Percentiles rank a stretch among this genome's conserved stretches.
These are phyloP conservation scores for Caenorhabditis inopinata DNA, from an alignment of 1,140 invertebrate species.

Conservation along the genomic window DNA sequence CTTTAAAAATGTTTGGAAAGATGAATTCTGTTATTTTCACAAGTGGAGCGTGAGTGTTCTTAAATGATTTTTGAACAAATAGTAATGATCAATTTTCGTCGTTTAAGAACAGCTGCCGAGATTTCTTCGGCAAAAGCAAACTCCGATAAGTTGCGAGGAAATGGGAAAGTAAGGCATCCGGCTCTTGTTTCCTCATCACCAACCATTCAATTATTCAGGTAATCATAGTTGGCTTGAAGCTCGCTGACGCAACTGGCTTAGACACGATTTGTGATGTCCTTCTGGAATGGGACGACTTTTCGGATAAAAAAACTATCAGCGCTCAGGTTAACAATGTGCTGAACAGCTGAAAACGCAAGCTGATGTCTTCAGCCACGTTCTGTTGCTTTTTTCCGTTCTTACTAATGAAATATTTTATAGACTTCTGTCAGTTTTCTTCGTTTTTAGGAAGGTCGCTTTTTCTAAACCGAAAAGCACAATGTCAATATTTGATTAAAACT, in stretches of 20 bases:
- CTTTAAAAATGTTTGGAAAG: not conserved
- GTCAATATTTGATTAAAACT: slow-evolving; percentile 35
- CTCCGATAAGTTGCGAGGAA: not conserved
- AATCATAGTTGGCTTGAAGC: not conserved
- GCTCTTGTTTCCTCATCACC: no score
- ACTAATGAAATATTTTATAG: not conserved
- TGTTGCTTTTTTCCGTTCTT: not conserved
- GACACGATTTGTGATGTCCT: not conserved
- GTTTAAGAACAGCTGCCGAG: not conserved
- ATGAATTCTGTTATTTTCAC: not conserved
- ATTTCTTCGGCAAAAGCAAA: not conserved
- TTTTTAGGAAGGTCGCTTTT: not conserved
- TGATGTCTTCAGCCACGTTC: no score
- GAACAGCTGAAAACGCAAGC: not conserved
- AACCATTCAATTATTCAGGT: not conserved
- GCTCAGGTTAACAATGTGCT: not conserved
- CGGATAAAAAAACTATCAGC: not conserved
- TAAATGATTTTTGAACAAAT: not conserved
- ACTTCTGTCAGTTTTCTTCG: not conserved
- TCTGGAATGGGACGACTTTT: not conserved
- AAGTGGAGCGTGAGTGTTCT: not conserved
- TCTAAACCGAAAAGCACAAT: slow-evolving; percentile 12
- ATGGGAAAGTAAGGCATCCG: not conserved
- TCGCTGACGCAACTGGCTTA: not conserved
- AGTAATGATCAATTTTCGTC: not conserved